Base-by-base conservation (phyloP, 1,140 invertebrate species). In the Alviniconcha marisindica region DNA sequence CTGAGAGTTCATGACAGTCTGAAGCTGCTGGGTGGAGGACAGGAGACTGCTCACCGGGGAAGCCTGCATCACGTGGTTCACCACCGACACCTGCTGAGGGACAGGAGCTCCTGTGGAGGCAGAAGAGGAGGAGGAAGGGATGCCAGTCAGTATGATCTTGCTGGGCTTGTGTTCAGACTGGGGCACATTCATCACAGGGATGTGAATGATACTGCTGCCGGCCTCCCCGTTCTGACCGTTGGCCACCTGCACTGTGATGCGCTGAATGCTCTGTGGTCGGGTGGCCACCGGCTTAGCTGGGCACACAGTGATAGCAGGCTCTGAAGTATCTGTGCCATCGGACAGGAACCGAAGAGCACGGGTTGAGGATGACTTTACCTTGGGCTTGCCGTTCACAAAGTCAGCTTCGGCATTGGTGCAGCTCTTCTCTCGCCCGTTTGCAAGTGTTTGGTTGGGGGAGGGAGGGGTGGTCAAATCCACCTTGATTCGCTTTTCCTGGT, bases 401-500 rank as follows among this genome's bases (percentile, higher is more conserved):
- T 40, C 73, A 14, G 36, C n/a, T 5, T 80, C 78, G 14, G 31
- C 21, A 7, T 56, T 51, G 15, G 12, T 21, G 24, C 48, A 14
- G 18, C 60, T 40, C 21, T 48, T 28, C 80, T 84, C 18, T 44
- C 69, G 40, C 87, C 84, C n/a, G 18, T 40, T 28, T 44, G 21
- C 36, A 42, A 31, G 18, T 15, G 24, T 31, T 10, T 3, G 24
- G 33, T 31, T 82, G 74, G 78, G 54, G 87, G 81, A 76, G 79
- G 85, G n/a, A 87, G 89, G 40, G 86, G 87, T 33, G 88, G 85
- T 81, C 86, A 88, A 21, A 84, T 86, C n/a, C 86, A 80, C 31
- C 40, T 80, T 80, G 21, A 80, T 60, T 14, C 78, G 54, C 24
- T 80, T 80, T 2, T 80, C 78, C 7, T 48, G 77, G 84, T 4